These are phyloP conservation scores for Pardalotus punctatus DNA, from an alignment of 2,113 vertebrate genomes.

Conservation along the genomic window DNA sequence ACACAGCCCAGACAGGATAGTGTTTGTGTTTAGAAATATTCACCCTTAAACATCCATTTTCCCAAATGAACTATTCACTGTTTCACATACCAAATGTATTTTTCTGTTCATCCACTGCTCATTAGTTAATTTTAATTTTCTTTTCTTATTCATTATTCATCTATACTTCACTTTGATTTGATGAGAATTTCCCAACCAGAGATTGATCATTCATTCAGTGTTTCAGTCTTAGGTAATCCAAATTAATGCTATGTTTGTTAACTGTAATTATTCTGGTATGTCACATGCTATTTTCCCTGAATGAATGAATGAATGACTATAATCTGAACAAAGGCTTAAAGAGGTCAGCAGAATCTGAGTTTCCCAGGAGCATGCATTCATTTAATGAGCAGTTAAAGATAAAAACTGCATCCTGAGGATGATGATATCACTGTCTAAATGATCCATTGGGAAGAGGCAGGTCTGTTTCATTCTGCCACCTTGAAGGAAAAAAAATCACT, in stretches of 20 bases:
- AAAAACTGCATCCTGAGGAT: neutral
- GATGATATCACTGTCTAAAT: neutral
- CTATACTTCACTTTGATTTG: neutral
- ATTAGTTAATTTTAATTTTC: neutral
- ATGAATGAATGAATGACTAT: slow-evolving; percentile 37
- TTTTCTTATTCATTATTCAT: neutral
- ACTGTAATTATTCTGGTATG: slow-evolving; percentile 6
- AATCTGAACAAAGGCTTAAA: slow-evolving; percentile 20
- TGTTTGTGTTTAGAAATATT: neutral
- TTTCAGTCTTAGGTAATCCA: slow-evolving; percentile 2
- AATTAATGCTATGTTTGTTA: slow-evolving; percentile 32
- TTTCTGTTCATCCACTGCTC: neutral
- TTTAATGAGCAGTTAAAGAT: neutral
- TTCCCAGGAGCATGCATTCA: neutral
- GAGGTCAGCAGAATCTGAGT: slow-evolving; percentile 14
- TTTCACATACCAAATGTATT: neutral
- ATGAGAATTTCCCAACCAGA: neutral
- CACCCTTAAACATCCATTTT: neutral
- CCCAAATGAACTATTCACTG: neutral
- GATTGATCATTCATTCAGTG: neutral
- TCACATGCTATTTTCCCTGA: slow-evolving; percentile 41
- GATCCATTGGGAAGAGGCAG: neutral
- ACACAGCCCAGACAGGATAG: neutral
- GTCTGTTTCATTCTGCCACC: neutral
- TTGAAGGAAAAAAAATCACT: neutral